Evolutionary conservation across 2,113 vertebrate genomes (phyloP).

Genomic region (Apodemus sylvaticus): DNA sequence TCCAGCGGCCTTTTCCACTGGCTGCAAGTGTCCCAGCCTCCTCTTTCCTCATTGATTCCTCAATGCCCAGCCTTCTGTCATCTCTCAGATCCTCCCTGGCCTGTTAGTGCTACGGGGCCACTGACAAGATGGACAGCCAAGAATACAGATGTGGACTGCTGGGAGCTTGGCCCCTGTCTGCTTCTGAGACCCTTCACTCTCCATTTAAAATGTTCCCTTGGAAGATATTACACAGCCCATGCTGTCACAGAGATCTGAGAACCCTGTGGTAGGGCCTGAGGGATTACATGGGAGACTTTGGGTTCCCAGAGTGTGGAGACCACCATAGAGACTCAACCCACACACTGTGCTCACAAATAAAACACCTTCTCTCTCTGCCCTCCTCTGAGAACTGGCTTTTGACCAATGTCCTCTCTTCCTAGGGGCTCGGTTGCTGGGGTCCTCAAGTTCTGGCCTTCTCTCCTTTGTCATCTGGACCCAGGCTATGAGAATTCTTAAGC

Average conservation of each 20-base stretch:
- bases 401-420: not conserved
- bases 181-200: not conserved
- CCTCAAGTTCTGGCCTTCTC: not conserved
- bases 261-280: not conserved
- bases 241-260: not conserved
- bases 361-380: not conserved
- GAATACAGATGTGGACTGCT: not conserved
- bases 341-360: not conserved
- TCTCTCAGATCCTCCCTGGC: not conserved
- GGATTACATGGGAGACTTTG: fast-evolving
- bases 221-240: not conserved
- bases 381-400: not conserved
- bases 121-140: not conserved
- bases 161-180: not conserved
- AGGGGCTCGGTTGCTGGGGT: too few relatives aligned
- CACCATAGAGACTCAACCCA: not conserved
- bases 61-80: not conserved
- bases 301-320: not conserved
- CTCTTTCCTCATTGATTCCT: not conserved
- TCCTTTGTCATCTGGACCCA: too few relatives aligned
- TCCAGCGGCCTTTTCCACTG: constrained; percentile 44
- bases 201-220: too few relatives aligned
- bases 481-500: not conserved
- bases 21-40: not conserved
- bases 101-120: not conserved